Conservation (phyloP, 2,797 vertebrate genomes). For the Menidia menidia region DNA sequence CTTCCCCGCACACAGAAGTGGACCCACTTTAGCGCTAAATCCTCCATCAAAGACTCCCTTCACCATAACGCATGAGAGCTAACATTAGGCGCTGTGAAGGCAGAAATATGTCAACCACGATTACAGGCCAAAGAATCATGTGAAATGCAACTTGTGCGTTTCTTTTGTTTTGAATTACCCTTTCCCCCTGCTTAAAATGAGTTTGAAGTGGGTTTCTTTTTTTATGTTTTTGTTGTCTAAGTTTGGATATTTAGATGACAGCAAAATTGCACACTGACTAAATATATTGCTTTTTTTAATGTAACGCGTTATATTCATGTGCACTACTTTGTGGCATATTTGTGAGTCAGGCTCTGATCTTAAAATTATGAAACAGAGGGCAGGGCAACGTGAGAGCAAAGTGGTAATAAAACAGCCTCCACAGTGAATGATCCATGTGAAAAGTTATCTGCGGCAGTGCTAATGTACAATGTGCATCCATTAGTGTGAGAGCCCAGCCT, state of each 20-base stretch:
- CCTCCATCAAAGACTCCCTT: constrained; percentile 75
- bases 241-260: constrained; percentile 10
- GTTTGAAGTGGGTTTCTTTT: constrained; percentile 28
- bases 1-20: constrained; percentile 67
- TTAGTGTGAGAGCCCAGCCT: constrained; percentile 68
- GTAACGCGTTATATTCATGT: neutral
- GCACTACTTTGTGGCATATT: neutral
- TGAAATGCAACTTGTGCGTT: constrained; percentile 32
- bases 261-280: neutral
- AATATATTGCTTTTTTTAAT: neutral
- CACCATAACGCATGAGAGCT: constrained; percentile 55
- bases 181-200: constrained; percentile 3
- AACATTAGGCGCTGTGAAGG: constrained; percentile 40
- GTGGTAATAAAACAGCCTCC: constrained; percentile 53
- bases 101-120: constrained; percentile 46
- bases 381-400: constrained; percentile 25
- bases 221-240: constrained; percentile 2
- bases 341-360: neutral
- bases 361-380: constrained; percentile 13
- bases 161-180: constrained; percentile 30
- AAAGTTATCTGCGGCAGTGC: constrained; percentile 65
- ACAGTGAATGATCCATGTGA: constrained; percentile 61
- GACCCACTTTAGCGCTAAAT: constrained; percentile 75
- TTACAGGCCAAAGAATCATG: constrained; percentile 42
- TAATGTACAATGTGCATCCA: constrained; percentile 77